These are phyloP conservation scores for Agrotis segetum DNA, from an alignment of 2,888 invertebrate genomes.

Conservation along the genomic window DNA sequence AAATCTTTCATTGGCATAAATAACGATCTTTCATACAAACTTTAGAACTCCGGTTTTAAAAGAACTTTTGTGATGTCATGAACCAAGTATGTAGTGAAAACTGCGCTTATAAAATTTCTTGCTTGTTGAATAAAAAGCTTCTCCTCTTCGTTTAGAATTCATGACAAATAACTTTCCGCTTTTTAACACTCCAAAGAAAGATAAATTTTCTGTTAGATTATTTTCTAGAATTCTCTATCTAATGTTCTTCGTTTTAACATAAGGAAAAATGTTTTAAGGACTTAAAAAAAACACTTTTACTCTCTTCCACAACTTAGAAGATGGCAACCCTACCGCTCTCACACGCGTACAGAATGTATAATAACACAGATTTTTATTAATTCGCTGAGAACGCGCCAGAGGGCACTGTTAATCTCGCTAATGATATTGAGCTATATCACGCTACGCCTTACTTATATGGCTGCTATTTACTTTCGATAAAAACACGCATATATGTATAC, in stretches of 20 bases:
- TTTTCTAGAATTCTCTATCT: no score
- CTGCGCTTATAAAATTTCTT: no score
- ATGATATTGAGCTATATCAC: constrained; percentile 61
- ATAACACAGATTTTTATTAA: constrained; percentile 67
- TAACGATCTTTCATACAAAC: not conserved
- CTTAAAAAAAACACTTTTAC: not conserved
- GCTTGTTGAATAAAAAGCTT: no score
- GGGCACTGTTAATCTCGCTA: constrained; percentile 50
- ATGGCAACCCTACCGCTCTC: constrained; percentile 42
- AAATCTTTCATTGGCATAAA: not conserved
- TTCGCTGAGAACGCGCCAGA: constrained; percentile 64
- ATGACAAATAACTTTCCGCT: no score
- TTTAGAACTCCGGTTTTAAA: not conserved
- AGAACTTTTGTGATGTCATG: no score
- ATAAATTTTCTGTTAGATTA: not conserved
- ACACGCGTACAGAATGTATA: constrained; percentile 62
- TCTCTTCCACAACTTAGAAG: not conserved
- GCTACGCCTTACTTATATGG: constrained; percentile 42
- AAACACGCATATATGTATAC: not conserved
- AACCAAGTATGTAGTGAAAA: no score
- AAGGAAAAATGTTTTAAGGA: no score
- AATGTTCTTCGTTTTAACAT: no score
- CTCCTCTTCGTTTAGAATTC: no score
- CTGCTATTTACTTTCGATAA: constrained; percentile 38
- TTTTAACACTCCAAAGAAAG: no score